Base-by-base conservation (phyloP, 2,888 invertebrate species). In the Chymomyza amoena region DNA sequence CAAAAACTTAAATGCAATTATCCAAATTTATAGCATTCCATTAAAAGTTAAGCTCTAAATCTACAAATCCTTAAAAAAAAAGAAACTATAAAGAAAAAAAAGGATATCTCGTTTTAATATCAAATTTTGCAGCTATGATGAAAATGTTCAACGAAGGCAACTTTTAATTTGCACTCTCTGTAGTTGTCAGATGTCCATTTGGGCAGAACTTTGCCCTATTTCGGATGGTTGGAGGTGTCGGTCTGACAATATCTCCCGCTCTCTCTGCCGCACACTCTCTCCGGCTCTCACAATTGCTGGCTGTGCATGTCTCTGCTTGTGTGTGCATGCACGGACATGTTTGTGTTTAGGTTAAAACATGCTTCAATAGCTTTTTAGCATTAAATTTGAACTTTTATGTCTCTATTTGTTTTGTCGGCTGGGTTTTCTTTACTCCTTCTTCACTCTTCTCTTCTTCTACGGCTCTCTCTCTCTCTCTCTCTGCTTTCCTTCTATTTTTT, bases 381-480 rank as follows among this genome's bases (percentile, higher is more conserved):
- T 87, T 80, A 85, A 84, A 83, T 87, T 84, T 80, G 73, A 85
- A 83, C 85, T 83, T 87, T 76, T 79, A 80, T 84, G 81, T 84
- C 87, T 87, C 85, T 87, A 85, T 87, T 83, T 85, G 77, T 74
- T 78, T 87, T 73, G 80, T 80, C 80, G 87, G 87, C 85, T 80
- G 32, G 32, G 32, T 78, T 72, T 72, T 68, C 72, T 69, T 76
- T 69, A 75, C 70, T 36, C 39, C 28, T n/a, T n/a, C n/a, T n/a
- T n/a, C n/a, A n/a, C n/a, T n/a, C 13, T 13, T 10, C 13, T 25
- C 25, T 28, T 4, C 61, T 36, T 15, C 61, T 13, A 61, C 20
- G 36, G 6, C 18, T 18, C 25, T 6, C n/a, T 2, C 4, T 25
- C 0, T 2, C 6, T 18, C 18, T 18, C 25, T 6, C n/a, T 2